Evolutionary conservation across 2,888 invertebrate species (phyloP).

Genomic region (Drosophila meridionalis): DNA sequence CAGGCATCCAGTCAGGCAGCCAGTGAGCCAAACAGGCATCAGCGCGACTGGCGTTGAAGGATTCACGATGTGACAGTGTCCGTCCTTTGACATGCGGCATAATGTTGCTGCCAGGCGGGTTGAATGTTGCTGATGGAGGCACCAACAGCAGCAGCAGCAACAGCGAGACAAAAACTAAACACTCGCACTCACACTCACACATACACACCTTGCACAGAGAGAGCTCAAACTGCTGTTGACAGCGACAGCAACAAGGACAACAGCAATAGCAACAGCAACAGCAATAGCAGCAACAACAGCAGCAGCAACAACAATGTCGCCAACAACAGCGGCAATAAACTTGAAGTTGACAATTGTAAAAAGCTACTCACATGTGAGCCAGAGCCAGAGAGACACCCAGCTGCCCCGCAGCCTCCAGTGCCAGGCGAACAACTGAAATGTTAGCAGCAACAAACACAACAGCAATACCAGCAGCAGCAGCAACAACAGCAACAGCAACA

Average conservation of each 20-base stretch:
- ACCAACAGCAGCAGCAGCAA: conserved; percentile 24
- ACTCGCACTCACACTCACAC: conserved; percentile 30
- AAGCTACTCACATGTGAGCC: conserved; percentile 56
- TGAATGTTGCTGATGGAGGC: conserved; percentile 54
- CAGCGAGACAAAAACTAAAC: conserved; percentile 33
- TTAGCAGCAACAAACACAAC: conserved; percentile 39
- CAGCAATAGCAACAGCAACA: conserved; percentile 36
- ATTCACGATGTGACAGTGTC: conserved; percentile 85
- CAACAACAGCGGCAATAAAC: conserved; percentile 71
- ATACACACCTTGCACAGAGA: conserved; percentile 16
- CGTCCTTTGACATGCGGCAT: conserved; percentile 74
- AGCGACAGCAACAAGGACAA: conserved; percentile 62
- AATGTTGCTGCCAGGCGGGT: conserved; percentile 59
- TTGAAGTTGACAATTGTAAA: conserved; percentile 76
- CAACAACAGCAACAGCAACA: conserved; percentile 43
- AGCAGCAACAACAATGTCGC: conserved; percentile 44
- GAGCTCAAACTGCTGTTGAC: conserved; percentile 81
- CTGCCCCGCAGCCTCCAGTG: not conserved
- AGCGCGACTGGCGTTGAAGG: conserved; percentile 78
- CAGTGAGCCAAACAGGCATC: conserved; percentile 16
- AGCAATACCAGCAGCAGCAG: conserved; percentile 22
- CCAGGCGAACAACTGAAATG: conserved; percentile 56
- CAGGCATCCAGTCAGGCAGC: conserved; percentile 11
- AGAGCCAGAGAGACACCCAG: conserved; percentile 3
- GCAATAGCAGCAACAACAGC: conserved; percentile 30